Conservation (phyloP, 2,888 invertebrate species). For the Andricus quercusramuli region DNA sequence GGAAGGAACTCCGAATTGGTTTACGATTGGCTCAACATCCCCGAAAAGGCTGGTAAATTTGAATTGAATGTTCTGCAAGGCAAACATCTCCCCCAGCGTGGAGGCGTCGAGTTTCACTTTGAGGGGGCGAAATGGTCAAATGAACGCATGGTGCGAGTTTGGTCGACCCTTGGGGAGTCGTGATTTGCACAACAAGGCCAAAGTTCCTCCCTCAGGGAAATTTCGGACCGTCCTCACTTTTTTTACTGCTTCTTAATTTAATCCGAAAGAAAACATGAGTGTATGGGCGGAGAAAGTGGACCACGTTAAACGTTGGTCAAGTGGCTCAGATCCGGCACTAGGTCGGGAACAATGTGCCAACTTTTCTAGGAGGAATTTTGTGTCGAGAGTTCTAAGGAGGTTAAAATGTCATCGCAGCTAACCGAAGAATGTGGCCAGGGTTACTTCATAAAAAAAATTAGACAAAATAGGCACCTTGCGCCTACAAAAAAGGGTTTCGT, state of each 20-base stretch:
- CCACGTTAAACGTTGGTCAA: slow-evolving; percentile 37
- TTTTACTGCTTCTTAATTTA: slow-evolving; percentile 9
- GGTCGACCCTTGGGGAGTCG: slow-evolving; percentile 19
- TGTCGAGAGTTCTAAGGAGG: slow-evolving; percentile 28
- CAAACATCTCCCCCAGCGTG: slow-evolving; percentile 23
- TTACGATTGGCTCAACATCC: slow-evolving; percentile 26
- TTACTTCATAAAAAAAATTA: no score
- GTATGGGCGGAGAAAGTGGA: slow-evolving; percentile 13
- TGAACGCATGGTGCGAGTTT: slow-evolving; percentile 16
- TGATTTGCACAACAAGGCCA: slow-evolving; percentile 15
- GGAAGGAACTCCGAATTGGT: slow-evolving; percentile 2
- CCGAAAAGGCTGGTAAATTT: slow-evolving; percentile 4
- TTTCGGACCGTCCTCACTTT: not conserved
- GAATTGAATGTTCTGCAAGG: slow-evolving; percentile 36
- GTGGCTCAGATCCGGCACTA: slow-evolving; percentile 28
- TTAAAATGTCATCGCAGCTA: slow-evolving; percentile 12
- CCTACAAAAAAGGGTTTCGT: no score
- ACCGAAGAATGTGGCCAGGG: not conserved
- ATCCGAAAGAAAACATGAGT: slow-evolving; percentile 16
- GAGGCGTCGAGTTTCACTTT: not conserved
- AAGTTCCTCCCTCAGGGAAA: not conserved
- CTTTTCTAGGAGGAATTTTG: slow-evolving; percentile 10
- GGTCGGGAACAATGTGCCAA: slow-evolving; percentile 32
- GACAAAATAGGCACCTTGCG: no score
- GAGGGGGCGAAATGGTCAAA: slow-evolving; percentile 16